Percentiles rank a stretch among this genome's conserved stretches.
These are phyloP conservation scores for Caenorhabditis zanzibari DNA, from an alignment of 2,888 invertebrate species.

Conservation along the genomic window DNA sequence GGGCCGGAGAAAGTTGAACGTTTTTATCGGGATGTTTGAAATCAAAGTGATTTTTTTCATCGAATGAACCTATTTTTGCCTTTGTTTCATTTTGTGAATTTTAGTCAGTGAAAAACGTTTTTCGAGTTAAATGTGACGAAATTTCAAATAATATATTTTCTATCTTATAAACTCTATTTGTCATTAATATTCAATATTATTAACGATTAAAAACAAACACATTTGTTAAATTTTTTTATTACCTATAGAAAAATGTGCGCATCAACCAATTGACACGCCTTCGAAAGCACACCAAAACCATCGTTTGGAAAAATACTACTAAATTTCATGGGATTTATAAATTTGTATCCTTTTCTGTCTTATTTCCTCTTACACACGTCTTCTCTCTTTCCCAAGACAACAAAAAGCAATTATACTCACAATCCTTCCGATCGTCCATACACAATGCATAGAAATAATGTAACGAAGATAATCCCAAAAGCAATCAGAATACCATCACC, in stretches of 20 bases:
- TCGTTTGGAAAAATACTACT: conserved; percentile 1
- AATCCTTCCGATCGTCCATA: conserved; percentile 60
- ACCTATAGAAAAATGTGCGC: conserved; percentile 40
- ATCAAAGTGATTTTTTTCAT: too few species aligned
- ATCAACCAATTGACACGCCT: conserved; percentile 26
- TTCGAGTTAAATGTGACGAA: too few species aligned
- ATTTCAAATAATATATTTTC: too few species aligned
- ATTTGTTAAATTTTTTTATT: background rate
- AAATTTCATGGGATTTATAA: background rate
- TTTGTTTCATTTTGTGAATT: too few species aligned
- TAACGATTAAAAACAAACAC: too few species aligned
- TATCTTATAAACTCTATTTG: too few species aligned
- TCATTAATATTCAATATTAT: too few species aligned
- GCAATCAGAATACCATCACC: conserved; percentile 61
- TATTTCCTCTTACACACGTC: background rate
- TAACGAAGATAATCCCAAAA: conserved; percentile 34
- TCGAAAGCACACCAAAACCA: conserved; percentile 31
- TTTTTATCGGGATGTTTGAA: too few species aligned
- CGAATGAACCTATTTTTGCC: too few species aligned
- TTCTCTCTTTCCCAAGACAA: conserved; percentile 16
- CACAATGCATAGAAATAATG: conserved; percentile 43
- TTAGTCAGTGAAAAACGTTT: too few species aligned
- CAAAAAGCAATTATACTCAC: conserved; percentile 60
- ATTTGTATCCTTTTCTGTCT: background rate
- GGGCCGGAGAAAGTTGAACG: too few species aligned